Evolutionary conservation across 1,140 invertebrate species (phyloP), one percentile per base, ranked within the genome.

Genomic region (Drosophila melanica): DNA sequence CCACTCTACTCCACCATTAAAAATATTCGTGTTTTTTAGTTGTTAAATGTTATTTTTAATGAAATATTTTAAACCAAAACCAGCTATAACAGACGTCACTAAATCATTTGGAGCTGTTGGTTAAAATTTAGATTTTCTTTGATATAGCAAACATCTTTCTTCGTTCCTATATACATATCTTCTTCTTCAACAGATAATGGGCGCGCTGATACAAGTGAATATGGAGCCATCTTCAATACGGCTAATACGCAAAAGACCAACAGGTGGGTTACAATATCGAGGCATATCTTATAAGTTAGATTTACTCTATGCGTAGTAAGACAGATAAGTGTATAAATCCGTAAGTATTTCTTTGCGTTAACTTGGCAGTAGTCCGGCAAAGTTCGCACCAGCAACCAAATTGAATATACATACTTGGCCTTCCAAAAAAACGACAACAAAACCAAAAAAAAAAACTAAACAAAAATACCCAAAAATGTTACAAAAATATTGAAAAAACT

Each of bases 151-250:
- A 35, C 7, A 35, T 7, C 10, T 35, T 9, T 9, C 9, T 10
- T 23, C 3, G 20, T 23, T 23, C 0, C 20, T 23, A 23, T 23
- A 23, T 23, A 23, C 20, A 23, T 3, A 23, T 23, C 12, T 41
- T 5, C 11, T 41, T 47, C 8, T 30, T 39, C 14, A 45, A 16
- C 35, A 91, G 90, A 79, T 91, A 3, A 79, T 90, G 81, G 79
- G 79, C 60, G 95, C 96, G 80, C 95, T 96, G 77, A 93, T 96
- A 59, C 94, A 94, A 90, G 95, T 93, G 92, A 95, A 95, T 70
- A 93, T 97, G 68, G 94, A 95, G 92, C 95, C 96, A n/a, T 96
- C 96, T 91, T 96, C 97, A 90, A 97, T 98, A 81, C 93, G 97
- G 27, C 93, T 97, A 8, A 97, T 98, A 81, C 94, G 96, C 66